These are phyloP conservation scores for Acleris laterana DNA, from an alignment of 2,888 invertebrate genomes.

Conservation along the genomic window DNA sequence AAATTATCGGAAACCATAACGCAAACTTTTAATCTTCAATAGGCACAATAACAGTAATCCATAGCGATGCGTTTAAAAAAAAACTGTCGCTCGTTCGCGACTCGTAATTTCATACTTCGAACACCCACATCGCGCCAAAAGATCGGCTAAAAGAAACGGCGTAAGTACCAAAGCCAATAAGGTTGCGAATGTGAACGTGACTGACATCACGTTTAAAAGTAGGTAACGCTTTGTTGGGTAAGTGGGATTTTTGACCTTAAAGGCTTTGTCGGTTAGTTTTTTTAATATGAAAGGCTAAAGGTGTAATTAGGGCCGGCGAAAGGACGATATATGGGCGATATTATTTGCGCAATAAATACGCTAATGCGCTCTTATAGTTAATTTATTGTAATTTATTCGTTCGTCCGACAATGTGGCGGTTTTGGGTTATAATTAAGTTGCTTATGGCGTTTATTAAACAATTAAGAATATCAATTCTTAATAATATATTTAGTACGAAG, in stretches of 20 bases:
- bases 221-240: background rate
- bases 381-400: conserved; percentile 24
- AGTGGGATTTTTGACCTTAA: background rate
- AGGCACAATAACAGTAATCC: conserved; percentile 33
- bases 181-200: conserved; percentile 59
- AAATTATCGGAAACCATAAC: conserved; percentile 41
- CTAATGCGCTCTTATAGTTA: conserved; percentile 26
- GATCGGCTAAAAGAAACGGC: conserved; percentile 65
- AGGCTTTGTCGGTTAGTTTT: background rate
- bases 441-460: background rate
- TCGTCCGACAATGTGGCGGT: conserved; percentile 3
- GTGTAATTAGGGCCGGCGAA: conserved; percentile 35
- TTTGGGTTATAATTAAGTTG: background rate
- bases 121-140: conserved; percentile 78
- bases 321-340: conserved; percentile 31
- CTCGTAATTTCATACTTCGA: conserved; percentile 62
- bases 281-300: background rate
- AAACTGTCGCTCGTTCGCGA: conserved; percentile 72
- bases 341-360: conserved; percentile 34
- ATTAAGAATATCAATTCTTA: background rate
- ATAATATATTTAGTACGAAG: too few species aligned
- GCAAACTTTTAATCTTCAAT: conserved; percentile 30
- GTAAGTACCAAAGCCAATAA: background rate
- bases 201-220: background rate
- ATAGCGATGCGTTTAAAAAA: conserved; percentile 25